These are phyloP conservation scores for Motacilla alba DNA, from an alignment of 2,113 vertebrate species.

Conservation along the genomic window DNA sequence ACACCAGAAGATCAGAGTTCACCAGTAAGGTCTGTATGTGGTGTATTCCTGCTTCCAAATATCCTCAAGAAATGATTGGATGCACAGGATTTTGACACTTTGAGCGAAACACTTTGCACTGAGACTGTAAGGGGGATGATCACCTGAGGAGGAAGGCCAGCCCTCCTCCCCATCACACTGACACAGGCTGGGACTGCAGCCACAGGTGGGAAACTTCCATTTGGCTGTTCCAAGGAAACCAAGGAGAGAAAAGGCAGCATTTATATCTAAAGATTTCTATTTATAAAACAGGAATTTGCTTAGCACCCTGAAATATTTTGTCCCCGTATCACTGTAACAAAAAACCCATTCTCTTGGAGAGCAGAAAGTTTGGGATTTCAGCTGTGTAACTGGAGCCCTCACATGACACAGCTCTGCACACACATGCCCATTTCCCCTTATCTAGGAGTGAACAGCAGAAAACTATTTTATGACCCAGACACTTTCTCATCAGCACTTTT, in stretches of 20 bases:
- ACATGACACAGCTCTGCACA: not conserved
- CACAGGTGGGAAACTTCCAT: not conserved
- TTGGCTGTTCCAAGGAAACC: not conserved
- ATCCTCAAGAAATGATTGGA: not conserved
- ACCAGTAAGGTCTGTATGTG: not conserved
- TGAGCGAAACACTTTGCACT: not conserved
- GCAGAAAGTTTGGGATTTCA: not conserved
- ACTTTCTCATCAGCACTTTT: not conserved
- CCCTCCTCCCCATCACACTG: not conserved
- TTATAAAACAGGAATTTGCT: not conserved
- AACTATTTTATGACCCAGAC: not conserved
- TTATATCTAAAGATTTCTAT: not conserved
- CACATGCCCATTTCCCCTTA: not conserved
- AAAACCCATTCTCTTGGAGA: not conserved
- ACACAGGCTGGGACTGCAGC: not conserved
- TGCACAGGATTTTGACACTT: not conserved
- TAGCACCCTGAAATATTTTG: not conserved
- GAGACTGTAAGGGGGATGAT: accelerated
- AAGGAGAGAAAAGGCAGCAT: not conserved
- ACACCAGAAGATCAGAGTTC: not conserved
- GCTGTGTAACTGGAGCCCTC: not conserved
- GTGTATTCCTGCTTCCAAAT: not conserved
- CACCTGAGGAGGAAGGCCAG: not conserved
- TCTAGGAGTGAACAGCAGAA: not conserved
- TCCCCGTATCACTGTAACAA: not conserved